Evolutionary conservation across 2,888 invertebrate species (phyloP).

Genomic region (Drosophila neotestacea): DNA sequence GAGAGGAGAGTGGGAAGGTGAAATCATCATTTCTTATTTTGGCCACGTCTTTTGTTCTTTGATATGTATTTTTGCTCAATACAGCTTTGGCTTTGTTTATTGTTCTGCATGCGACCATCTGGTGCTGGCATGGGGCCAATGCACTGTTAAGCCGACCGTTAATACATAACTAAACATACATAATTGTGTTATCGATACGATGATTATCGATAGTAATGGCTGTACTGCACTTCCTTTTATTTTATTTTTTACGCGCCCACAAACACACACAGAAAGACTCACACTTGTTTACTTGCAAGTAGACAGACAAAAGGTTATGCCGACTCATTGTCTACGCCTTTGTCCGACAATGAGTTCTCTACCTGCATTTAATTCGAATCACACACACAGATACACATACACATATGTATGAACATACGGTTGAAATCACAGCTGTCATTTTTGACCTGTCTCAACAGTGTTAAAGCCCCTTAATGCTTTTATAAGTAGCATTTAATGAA

Average conservation of each 20-base stretch:
- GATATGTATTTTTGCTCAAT: constrained; percentile 21
- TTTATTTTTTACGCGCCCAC: not conserved
- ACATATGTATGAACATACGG: constrained; percentile 13
- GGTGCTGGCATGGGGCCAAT: constrained; percentile 51
- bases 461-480: constrained; percentile 27
- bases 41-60: constrained; percentile 40
- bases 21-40: constrained; percentile 35
- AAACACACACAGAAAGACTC: not conserved
- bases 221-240: constrained; percentile 31
- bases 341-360: constrained; percentile 33
- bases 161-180: constrained; percentile 37
- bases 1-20: not conserved
- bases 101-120: constrained; percentile 30
- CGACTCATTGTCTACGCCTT: constrained; percentile 56
- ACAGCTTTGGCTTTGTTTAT: constrained; percentile 52
- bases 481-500: constrained; percentile 40
- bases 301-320: constrained; percentile 47
- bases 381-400: constrained; percentile 1
- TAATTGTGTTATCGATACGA: constrained; percentile 32
- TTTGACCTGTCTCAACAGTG: constrained; percentile 64
- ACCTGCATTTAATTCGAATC: constrained; percentile 53
- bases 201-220: constrained; percentile 45
- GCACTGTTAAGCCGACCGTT: constrained; percentile 37
- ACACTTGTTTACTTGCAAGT: constrained; percentile 30
- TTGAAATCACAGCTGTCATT: constrained; percentile 40